A percentile compares a stretch with the other conserved stretches of the same genome.
Evolutionary conservation across 2,888 invertebrate genomes (phyloP).

Genomic region (Euclidia mi): DNA sequence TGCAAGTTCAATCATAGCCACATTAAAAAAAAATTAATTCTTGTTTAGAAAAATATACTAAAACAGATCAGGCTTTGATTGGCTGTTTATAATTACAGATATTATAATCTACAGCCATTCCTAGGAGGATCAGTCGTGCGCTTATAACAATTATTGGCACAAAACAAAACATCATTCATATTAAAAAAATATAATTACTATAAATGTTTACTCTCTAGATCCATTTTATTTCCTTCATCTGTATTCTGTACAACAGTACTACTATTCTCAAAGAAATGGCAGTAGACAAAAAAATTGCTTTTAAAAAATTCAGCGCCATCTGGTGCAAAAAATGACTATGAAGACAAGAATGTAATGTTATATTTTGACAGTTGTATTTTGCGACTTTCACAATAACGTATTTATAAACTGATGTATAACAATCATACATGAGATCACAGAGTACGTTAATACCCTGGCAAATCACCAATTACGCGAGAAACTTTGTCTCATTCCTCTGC

Average conservation of each 20-base stretch:
- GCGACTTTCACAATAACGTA: slow-evolving; percentile 72
- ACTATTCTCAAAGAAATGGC: slow-evolving; percentile 36
- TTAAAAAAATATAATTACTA: slow-evolving; percentile 31
- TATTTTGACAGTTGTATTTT: slow-evolving; percentile 56
- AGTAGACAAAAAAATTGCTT: slow-evolving; percentile 17
- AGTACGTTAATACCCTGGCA: slow-evolving; percentile 82
- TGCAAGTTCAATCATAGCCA: slow-evolving; percentile 30
- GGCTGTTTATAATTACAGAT: slow-evolving; percentile 10
- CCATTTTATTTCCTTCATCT: slow-evolving; percentile 7
- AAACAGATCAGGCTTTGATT: slow-evolving; percentile 19
- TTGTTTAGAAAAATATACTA: slow-evolving; percentile 4
- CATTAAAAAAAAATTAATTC: slow-evolving; percentile 23
- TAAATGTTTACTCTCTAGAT: slow-evolving; percentile 18
- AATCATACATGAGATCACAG: slow-evolving; percentile 90
- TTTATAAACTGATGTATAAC: slow-evolving; percentile 73
- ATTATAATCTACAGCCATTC: slow-evolving; percentile 41
- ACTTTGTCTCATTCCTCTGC: slow-evolving; percentile 61
- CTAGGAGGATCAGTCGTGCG: slow-evolving; percentile 31
- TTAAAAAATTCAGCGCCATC: slow-evolving; percentile 39
- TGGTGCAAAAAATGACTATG: slow-evolving; percentile 42
- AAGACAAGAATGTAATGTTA: slow-evolving; percentile 28
- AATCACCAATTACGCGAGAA: slow-evolving; percentile 75
- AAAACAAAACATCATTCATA: slow-evolving; percentile 58
- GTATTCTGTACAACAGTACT: too few species aligned
- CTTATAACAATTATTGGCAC: slow-evolving; percentile 60